A percentile compares a stretch with the other conserved stretches of the same genome.
These are phyloP conservation scores for Arctia plantaginis DNA, from an alignment of 2,888 invertebrate genomes.

Conservation along the genomic window DNA sequence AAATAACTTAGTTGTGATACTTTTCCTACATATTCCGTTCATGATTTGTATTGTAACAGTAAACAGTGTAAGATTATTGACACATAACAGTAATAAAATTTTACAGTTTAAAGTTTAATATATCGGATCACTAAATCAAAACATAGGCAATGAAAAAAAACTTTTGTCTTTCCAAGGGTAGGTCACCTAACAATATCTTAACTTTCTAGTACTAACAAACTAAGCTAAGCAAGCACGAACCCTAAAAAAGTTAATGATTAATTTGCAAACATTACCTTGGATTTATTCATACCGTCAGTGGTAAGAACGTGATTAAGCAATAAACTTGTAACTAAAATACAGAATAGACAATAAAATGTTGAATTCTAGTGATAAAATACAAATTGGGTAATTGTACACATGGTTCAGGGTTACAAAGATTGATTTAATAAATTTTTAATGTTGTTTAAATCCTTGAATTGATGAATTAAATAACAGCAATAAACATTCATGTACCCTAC, in stretches of 20 bases:
- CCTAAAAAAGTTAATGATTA: not conserved
- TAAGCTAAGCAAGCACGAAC: not conserved
- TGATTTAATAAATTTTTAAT: not conserved
- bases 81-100: too few relatives aligned
- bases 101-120: too few relatives aligned
- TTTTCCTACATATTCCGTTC: too few relatives aligned
- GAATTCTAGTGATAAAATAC: constrained; percentile 4
- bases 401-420: constrained; percentile 6
- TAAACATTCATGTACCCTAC: not conserved
- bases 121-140: too few relatives aligned
- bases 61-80: too few relatives aligned
- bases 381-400: constrained; percentile 9
- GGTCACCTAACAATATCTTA: not conserved
- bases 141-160: too few relatives aligned
- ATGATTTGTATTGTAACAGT: too few relatives aligned
- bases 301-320: not conserved
- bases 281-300: not conserved
- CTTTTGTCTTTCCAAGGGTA: not conserved
- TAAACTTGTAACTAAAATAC: not conserved
- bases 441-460: not conserved
- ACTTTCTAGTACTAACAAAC: not conserved
- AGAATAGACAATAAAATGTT: constrained; percentile 3
- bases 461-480: not conserved
- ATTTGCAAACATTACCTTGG: not conserved
- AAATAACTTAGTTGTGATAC: too few relatives aligned